Base-by-base conservation (phyloP, 2,113 vertebrate genomes). In the Chloroceryle aenea region DNA sequence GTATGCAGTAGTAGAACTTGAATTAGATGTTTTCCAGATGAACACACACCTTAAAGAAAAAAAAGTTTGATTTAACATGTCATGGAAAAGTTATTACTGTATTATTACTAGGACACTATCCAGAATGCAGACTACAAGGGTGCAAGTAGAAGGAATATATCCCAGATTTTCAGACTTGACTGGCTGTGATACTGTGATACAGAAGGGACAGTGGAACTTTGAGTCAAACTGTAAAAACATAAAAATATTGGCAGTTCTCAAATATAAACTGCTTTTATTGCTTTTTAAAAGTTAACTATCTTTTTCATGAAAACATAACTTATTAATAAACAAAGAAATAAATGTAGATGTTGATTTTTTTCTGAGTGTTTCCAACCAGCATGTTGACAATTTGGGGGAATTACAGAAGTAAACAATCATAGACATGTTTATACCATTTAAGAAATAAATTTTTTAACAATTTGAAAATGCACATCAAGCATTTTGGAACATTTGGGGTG, bases 71-170 rank as follows among this genome's bases (percentile, higher is more conserved):
- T 96, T 98, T 98, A 98, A 91, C 90, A 95, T 97, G 90, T 98
- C 90, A 97, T 97, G 96, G 97, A 96, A 95, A 97, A 97, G 94
- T 96, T 97, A 97, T 95, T 93, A 87, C 74, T 95, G 40, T 80
- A 93, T 93, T 96, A 93, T 95, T 96, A 85, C 62, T 78, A 95
- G 25, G 67, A 71, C 50, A 50, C 16, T 26, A 94, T 63, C 47
- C 61, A 95, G 91, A 95, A 96, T 87, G 61, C 34, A 88, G 63
- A 92, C 72, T 95, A 73, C 42, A 89, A 84, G 78, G 30, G n/a
- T 92, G 64, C 2, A 8, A 87, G 72, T 30, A 92, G 72, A 96
- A 96, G 42, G 88, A 89, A 87, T 93, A 67, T 10, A 9, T 63
- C 67, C 48, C 89, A 90, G 91, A 75, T 89, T 96, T 96, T 92